Percentiles rank a stretch among this genome's conserved stretches.
Evolutionary conservation across 2,113 vertebrate genomes (phyloP).

Genomic region (Trinectes maculatus): DNA sequence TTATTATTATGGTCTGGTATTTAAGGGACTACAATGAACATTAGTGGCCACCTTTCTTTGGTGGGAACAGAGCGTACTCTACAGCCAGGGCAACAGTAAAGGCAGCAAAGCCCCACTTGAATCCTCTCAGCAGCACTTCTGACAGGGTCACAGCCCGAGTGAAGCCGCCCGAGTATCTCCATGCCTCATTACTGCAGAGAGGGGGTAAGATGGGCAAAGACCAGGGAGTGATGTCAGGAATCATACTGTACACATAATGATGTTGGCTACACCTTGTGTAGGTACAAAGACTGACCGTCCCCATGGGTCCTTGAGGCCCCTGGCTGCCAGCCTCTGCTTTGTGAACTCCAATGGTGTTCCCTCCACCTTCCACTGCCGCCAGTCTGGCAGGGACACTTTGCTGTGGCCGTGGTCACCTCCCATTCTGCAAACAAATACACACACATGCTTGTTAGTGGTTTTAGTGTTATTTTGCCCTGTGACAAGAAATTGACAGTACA

Average conservation of each 20-base stretch:
- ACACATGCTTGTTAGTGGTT: not conserved
- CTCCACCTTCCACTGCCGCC: slow-evolving; percentile 88
- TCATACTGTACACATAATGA: not conserved
- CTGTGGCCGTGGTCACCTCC: slow-evolving; percentile 84
- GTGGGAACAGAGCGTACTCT: slow-evolving; percentile 89
- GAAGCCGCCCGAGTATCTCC: slow-evolving; percentile 89
- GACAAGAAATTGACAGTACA: too few species aligned
- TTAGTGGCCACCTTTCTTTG: slow-evolving; percentile 87
- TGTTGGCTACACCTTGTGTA: not conserved
- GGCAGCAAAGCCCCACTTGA: slow-evolving; percentile 93
- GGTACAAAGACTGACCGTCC: slow-evolving; percentile 80
- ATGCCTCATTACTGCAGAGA: slow-evolving; percentile 90
- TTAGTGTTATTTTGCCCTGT: too few species aligned
- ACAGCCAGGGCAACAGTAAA: slow-evolving; percentile 89
- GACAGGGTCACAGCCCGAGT: slow-evolving; percentile 80
- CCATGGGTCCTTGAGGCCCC: slow-evolving; percentile 93
- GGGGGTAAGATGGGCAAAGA: not conserved
- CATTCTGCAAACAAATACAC: slow-evolving; percentile 68
- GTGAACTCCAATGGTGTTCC: slow-evolving; percentile 90
- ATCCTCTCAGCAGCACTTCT: slow-evolving; percentile 84
- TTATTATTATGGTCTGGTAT: slow-evolving; percentile 13
- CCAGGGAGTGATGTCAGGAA: not conserved
- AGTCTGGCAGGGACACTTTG: slow-evolving; percentile 89
- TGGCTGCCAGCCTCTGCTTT: slow-evolving; percentile 84
- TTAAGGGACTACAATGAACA: slow-evolving; percentile 7